These are phyloP conservation scores for Melipona beecheii DNA, from an alignment of 2,888 invertebrate genomes.

Conservation along the genomic window DNA sequence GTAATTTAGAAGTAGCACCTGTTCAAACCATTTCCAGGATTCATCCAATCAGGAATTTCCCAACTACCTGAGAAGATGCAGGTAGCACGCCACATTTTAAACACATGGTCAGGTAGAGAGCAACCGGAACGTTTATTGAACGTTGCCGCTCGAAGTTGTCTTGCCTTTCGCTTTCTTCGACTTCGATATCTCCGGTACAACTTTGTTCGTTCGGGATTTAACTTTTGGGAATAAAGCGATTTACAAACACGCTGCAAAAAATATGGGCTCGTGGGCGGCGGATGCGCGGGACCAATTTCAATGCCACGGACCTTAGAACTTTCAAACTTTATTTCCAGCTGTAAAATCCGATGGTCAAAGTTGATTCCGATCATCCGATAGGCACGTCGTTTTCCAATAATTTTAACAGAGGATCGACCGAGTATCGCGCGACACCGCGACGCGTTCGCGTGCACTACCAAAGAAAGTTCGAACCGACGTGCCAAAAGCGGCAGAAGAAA, in stretches of 20 bases:
- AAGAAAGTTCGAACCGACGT: not conserved
- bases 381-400: conserved; percentile 4
- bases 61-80: conserved; percentile 1
- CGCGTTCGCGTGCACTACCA: not conserved
- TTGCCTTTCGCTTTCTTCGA: conserved; percentile 4
- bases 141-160: not conserved
- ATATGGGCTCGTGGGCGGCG: not conserved
- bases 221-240: conserved; percentile 22
- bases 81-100: not conserved
- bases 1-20: not conserved
- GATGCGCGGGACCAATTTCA: conserved; percentile 27
- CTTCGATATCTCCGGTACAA: not conserved
- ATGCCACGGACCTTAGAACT: conserved; percentile 41
- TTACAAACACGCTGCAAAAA: conserved; percentile 11
- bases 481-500: not conserved
- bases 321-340: conserved; percentile 42
- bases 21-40: not conserved
- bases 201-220: not conserved
- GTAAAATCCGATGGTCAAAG: conserved; percentile 52
- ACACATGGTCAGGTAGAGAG: not conserved
- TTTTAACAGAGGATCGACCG: conserved; percentile 32
- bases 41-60: not conserved
- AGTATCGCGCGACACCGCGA: too few species aligned
- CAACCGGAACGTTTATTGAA: not conserved
- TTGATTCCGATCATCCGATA: conserved; percentile 24